Percentiles rank a stretch among this genome's conserved stretches.
Evolutionary conservation across 2,113 vertebrate genomes (phyloP).

Genomic region (Upupa epops): DNA sequence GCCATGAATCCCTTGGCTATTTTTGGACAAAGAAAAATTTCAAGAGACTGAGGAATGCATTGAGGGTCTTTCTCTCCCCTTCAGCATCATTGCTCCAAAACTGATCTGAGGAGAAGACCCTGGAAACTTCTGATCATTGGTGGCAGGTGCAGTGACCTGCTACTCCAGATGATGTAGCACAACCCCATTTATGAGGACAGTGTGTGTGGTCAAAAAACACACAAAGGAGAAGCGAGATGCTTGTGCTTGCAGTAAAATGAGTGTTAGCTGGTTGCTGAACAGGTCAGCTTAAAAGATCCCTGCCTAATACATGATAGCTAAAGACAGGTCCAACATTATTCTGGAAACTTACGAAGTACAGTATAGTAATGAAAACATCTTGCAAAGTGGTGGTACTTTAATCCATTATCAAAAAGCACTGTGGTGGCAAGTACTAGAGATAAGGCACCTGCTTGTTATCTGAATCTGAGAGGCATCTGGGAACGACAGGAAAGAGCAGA

Average conservation of each 20-base stretch:
- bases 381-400: background rate
- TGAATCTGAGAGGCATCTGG: slow-evolving; percentile 9
- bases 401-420: background rate
- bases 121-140: background rate
- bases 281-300: background rate
- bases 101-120: background rate
- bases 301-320: background rate
- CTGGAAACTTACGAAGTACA: background rate
- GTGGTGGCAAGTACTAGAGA: background rate
- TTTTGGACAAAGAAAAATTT: background rate
- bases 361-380: background rate
- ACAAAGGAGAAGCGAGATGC: background rate
- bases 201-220: background rate
- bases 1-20: background rate
- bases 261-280: background rate
- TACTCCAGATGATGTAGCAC: background rate
- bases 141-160: background rate
- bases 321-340: background rate
- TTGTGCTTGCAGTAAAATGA: fast-evolving
- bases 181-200: background rate
- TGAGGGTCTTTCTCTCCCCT: background rate
- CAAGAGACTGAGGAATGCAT: background rate
- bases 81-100: background rate
- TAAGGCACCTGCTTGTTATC: slow-evolving; percentile 47
- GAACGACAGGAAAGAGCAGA: background rate